Evolutionary conservation across 2,888 invertebrate species (phyloP).

Genomic region (Amphipoea lucens): DNA sequence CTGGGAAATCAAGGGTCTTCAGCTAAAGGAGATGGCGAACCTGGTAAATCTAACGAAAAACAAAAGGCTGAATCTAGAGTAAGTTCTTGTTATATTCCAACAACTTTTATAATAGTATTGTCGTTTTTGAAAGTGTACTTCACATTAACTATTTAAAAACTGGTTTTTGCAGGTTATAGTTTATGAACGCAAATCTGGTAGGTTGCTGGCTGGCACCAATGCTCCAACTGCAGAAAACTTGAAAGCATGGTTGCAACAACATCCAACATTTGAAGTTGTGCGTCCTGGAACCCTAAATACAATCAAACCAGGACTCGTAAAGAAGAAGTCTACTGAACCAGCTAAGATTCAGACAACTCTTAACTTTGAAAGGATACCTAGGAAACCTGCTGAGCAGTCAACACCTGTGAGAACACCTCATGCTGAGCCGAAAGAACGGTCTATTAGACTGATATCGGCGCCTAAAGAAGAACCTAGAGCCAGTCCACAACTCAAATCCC

Average conservation of each 20-base stretch:
- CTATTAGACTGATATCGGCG: constrained; percentile 66
- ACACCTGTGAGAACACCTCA: constrained; percentile 68
- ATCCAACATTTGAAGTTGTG: constrained; percentile 96
- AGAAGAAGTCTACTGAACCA: constrained; percentile 78
- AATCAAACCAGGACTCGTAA: constrained; percentile 80
- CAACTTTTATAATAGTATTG: not conserved
- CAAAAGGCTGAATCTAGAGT: constrained; percentile 84
- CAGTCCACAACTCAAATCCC: constrained; percentile 71
- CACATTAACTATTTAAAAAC: not conserved
- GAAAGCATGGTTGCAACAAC: constrained; percentile 95
- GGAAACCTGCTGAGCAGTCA: constrained; percentile 75
- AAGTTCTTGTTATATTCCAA: constrained; percentile 58
- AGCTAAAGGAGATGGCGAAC: constrained; percentile 73
- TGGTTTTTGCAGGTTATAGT: constrained; percentile 92
- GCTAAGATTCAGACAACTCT: constrained; percentile 87
- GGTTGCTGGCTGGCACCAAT: constrained; percentile 93
- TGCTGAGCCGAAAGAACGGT: constrained; percentile 73
- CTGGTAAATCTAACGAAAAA: constrained; percentile 79
- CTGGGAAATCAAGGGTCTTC: constrained; percentile 75
- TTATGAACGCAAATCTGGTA: constrained; percentile 95
- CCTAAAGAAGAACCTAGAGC: constrained; percentile 70
- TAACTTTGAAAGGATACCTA: constrained; percentile 85
- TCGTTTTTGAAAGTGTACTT: not conserved
- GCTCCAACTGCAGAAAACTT: constrained; percentile 95
- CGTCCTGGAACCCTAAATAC: constrained; percentile 91